Evolutionary conservation across 2,888 invertebrate genomes (phyloP).

Genomic region (Drosophila niveifrons): DNA sequence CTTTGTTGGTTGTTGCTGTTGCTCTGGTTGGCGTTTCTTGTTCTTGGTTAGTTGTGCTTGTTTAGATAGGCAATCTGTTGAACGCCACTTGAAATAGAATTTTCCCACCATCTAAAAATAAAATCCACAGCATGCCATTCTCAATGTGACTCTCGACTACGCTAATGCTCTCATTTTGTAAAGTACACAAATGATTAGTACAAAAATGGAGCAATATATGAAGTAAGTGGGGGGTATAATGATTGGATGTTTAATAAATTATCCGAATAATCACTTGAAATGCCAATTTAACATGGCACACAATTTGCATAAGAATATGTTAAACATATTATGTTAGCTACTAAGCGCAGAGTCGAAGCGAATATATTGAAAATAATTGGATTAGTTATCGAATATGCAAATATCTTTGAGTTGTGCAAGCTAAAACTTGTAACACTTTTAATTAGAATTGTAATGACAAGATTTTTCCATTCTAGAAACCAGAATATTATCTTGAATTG

Average conservation of each 20-base stretch:
- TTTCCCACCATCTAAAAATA: slow-evolving; percentile 78
- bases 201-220: neutral
- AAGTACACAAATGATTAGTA: neutral
- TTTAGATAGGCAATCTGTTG: slow-evolving; percentile 74
- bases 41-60: slow-evolving; percentile 69
- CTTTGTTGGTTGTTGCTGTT: slow-evolving; percentile 32
- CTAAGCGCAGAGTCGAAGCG: too few species aligned
- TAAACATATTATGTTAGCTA: too few species aligned
- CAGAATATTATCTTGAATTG: too few species aligned
- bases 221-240: too few species aligned
- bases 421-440: too few species aligned
- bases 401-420: too few species aligned
- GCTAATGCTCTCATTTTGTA: neutral
- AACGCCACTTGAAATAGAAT: slow-evolving; percentile 73
- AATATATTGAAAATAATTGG: too few species aligned
- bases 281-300: neutral
- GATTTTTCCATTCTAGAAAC: too few species aligned
- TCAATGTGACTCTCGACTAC: slow-evolving; percentile 37
- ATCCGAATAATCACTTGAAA: neutral
- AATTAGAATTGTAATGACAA: too few species aligned
- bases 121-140: slow-evolving; percentile 49
- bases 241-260: neutral
- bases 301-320: too few species aligned
- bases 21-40: slow-evolving; percentile 41
- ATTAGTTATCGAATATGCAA: too few species aligned